phyloP scores from a whole-genome alignment of 1,140 invertebrate genomes.

The Zophobas morio region DNA sequence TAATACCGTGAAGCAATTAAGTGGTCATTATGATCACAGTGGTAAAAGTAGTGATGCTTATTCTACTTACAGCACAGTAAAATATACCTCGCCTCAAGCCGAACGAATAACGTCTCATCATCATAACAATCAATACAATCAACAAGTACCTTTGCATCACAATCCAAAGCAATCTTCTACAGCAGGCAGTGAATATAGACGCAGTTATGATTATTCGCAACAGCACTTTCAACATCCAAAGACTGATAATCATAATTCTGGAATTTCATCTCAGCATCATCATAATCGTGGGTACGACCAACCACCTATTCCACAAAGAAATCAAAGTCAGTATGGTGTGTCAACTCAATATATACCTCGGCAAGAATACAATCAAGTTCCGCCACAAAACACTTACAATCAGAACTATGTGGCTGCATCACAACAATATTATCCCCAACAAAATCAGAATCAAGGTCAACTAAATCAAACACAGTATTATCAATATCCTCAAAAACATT shows the following conservation, averaged over 20 bases:
- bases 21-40: slow-evolving; percentile 63
- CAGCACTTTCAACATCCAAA: no score
- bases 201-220: no score
- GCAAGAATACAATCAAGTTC: neutral
- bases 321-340: no score
- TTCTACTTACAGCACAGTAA: slow-evolving; percentile 46
- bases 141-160: neutral
- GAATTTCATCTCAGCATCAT: neutral
- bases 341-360: neutral
- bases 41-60: slow-evolving; percentile 49
- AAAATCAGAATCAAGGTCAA: slow-evolving; percentile 33
- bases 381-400: slow-evolving; percentile 3
- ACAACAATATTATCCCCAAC: slow-evolving; percentile 41
- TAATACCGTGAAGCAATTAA: slow-evolving; percentile 63
- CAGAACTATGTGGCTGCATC: neutral
- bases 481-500: slow-evolving; percentile 4
- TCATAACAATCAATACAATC: slow-evolving; percentile 3
- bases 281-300: no score
- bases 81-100: slow-evolving; percentile 26
- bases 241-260: no score
- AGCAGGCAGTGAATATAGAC: no score
- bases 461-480: slow-evolving; percentile 47
- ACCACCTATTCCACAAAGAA: no score
- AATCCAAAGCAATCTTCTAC: no score
- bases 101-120: neutral